Conservation (phyloP, 2,888 invertebrate species). For the Arctia plantaginis region DNA sequence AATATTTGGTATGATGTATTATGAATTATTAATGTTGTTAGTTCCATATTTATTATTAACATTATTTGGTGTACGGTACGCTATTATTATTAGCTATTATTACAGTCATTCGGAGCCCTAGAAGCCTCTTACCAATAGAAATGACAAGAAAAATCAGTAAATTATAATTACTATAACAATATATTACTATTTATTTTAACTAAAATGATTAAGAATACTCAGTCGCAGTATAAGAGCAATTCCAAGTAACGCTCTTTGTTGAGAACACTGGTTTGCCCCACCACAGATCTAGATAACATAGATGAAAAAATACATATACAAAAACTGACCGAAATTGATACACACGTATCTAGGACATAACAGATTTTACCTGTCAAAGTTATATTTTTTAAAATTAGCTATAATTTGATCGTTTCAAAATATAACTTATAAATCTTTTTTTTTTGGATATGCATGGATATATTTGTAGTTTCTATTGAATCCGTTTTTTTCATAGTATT, state of each 20-base stretch:
- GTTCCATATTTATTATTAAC: neutral
- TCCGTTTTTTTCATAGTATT: too few species aligned
- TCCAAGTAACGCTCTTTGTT: conserved; percentile 62
- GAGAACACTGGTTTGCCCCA: conserved; percentile 33
- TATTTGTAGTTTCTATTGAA: neutral
- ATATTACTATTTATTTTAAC: neutral
- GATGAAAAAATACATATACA: conserved; percentile 47
- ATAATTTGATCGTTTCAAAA: conserved; percentile 24
- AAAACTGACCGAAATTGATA: conserved; percentile 53
- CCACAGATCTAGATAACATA: conserved; percentile 34
- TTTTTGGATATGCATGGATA: neutral
- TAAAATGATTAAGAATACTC: conserved; percentile 48
- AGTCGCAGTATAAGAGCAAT: conserved; percentile 56
- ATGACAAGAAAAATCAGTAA: too few species aligned
- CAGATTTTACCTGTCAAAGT: conserved; percentile 39
- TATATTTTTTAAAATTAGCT: conserved; percentile 33
- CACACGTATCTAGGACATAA: conserved; percentile 60
- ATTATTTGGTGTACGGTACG: neutral
- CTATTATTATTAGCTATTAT: too few species aligned
- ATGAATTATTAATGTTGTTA: neutral
- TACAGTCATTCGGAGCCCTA: too few species aligned
- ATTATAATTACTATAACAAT: neutral
- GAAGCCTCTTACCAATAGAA: too few species aligned
- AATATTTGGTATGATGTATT: neutral
- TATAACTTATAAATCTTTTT: conserved; percentile 6